A percentile compares a stretch with the other conserved stretches of the same genome.
Evolutionary conservation across 2,888 invertebrate species (phyloP).

Genomic region (Nomada fabriciana): DNA sequence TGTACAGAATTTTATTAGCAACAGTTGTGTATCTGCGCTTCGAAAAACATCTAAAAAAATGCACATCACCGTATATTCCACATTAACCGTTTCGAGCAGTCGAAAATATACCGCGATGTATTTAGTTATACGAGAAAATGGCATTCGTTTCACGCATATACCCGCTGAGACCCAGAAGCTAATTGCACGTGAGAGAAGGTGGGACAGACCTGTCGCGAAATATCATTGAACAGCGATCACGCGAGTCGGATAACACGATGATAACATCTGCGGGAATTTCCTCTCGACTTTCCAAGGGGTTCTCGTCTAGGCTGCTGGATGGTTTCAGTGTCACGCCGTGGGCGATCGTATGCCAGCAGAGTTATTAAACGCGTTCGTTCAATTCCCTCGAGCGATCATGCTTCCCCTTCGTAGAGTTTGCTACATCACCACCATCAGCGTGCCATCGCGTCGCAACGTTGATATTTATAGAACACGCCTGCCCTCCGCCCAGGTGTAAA

Average conservation of each 20-base stretch:
- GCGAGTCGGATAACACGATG: slow-evolving; percentile 17
- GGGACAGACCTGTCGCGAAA: slow-evolving; percentile 13
- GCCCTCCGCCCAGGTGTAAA: slow-evolving; percentile 65
- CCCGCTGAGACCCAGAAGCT: neutral
- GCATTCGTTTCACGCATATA: neutral
- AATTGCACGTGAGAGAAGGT: slow-evolving; percentile 22
- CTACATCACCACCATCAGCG: slow-evolving; percentile 61
- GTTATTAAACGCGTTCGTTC: slow-evolving; percentile 79
- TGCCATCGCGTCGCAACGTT: slow-evolving; percentile 40
- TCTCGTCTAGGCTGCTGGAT: slow-evolving; percentile 41
- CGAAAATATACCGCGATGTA: neutral
- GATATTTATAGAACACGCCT: slow-evolving; percentile 66
- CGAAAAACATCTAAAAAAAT: neutral
- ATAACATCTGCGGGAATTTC: slow-evolving; percentile 48
- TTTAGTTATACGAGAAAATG: neutral
- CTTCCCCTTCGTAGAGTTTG: slow-evolving; percentile 58
- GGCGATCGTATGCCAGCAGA: slow-evolving; percentile 70
- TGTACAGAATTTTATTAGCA: too few species aligned
- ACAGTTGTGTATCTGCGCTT: too few species aligned
- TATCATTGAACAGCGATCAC: slow-evolving; percentile 26
- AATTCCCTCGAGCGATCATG: slow-evolving; percentile 77
- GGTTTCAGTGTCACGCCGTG: slow-evolving; percentile 66
- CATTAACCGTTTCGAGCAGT: neutral
- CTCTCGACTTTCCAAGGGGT: slow-evolving; percentile 37
- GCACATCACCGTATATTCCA: neutral